Base-by-base conservation (phyloP, 2,113 vertebrate genomes). In the Zapornia atra region DNA sequence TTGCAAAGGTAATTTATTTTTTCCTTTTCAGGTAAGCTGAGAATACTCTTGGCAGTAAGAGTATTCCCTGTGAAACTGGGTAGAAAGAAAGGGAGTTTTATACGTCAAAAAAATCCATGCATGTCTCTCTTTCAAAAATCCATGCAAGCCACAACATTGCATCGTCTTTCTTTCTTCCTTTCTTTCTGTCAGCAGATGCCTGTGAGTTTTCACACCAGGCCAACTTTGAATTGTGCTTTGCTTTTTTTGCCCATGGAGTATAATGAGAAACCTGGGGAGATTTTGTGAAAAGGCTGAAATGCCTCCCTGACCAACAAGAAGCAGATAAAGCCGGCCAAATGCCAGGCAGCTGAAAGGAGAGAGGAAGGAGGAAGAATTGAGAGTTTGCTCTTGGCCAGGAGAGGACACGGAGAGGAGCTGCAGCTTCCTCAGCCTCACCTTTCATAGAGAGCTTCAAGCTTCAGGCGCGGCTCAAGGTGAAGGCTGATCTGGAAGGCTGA, bases 171-270 rank as follows among this genome's bases (percentile, higher is more conserved):
- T 46, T 92, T 76, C 56, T 83, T 80, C 90, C 92, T 80, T 90
- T 65, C 66, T 46, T 92, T 79, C 51, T 83, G 57, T 86, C 86
- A 90, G 75, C 82, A 93, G 95, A 82, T 61, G 64, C 72, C 82
- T 90, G 48, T 66, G 91, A 92, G 46, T 88, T 94, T 94, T 96
- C 90, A 80, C 75, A 95, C 60, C 92, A 93, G 71, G 71, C 36
- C 33, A 42, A 36, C 83, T 94, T 84, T 78, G 57, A 94, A 92
- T 86, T 91, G 86, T 91, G 42, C 88, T 92, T 96, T 91, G 26
- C 73, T 91, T 82, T 77, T 77, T 94, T 71, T 79, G 83, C 60
- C 69, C 42, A 19, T 42, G 28, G 34, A 85, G 34, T 63, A 82
- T 85, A 87, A 94, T 94, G 73, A 94, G 93, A 91, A 95, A 91